Evolutionary conservation across 2,113 vertebrate genomes (phyloP).

Genomic region (Buteo buteo): DNA sequence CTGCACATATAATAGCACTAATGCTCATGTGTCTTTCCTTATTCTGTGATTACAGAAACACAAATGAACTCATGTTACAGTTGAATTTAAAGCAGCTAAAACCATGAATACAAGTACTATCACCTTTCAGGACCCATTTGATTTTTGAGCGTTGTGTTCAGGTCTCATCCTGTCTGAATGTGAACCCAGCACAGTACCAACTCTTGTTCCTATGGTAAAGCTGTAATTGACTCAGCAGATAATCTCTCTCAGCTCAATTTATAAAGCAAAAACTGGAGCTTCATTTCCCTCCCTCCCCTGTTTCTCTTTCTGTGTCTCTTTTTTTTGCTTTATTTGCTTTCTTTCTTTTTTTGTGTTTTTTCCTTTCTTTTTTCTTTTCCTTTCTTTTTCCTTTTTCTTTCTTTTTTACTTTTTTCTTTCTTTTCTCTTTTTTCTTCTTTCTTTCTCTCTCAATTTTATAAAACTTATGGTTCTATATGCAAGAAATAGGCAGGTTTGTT

Average conservation of each 20-base stretch:
- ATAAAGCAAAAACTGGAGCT: neutral
- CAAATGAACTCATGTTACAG: neutral
- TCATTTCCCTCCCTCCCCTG: neutral
- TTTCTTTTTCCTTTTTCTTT: too few relatives aligned
- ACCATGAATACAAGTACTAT: neutral
- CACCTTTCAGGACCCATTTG: neutral
- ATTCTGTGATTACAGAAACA: neutral
- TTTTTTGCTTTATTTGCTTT: neutral
- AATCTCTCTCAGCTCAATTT: neutral
- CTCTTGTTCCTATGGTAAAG: neutral
- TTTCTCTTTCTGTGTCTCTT: neutral
- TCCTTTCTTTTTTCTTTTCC: fast-evolving
- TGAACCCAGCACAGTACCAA: neutral
- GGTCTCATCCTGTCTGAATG: neutral
- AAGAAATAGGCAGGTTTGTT: neutral
- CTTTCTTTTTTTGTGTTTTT: too few relatives aligned
- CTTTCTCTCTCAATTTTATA: neutral
- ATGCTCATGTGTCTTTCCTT: neutral
- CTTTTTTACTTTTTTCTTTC: too few relatives aligned
- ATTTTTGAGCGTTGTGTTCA: neutral
- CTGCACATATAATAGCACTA: neutral
- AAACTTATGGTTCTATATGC: neutral
- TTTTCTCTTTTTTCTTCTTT: too few relatives aligned
- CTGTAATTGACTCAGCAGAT: neutral
- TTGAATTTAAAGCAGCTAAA: neutral